Evolutionary conservation across 2,113 vertebrate species (phyloP).

Genomic region (Nerophis ophidion): DNA sequence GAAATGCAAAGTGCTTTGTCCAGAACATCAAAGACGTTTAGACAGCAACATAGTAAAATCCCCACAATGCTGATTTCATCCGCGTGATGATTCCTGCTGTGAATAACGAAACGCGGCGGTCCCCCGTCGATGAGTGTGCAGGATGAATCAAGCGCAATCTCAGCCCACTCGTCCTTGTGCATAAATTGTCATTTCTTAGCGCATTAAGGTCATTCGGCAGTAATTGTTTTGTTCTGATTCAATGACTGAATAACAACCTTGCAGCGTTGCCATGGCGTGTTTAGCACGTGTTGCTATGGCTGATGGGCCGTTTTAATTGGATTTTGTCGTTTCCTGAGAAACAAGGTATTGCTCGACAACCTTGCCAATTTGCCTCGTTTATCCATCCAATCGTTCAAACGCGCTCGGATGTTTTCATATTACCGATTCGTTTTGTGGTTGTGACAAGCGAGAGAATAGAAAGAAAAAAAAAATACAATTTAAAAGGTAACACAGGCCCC

Average conservation of each 20-base stretch:
- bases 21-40: slow-evolving; percentile 57
- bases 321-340: slow-evolving; percentile 59
- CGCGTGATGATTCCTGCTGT: slow-evolving; percentile 52
- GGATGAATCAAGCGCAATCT: slow-evolving; percentile 49
- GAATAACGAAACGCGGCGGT: slow-evolving; percentile 38
- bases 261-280: slow-evolving; percentile 49
- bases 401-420: slow-evolving; percentile 24
- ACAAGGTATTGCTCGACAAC: slow-evolving; percentile 61
- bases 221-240: slow-evolving; percentile 65
- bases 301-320: slow-evolving; percentile 58
- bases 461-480: slow-evolving; percentile 12
- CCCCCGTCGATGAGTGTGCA: slow-evolving; percentile 29
- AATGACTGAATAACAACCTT: slow-evolving; percentile 59
- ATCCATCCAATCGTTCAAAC: slow-evolving; percentile 18
- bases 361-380: slow-evolving; percentile 29
- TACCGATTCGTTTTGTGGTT: slow-evolving; percentile 23
- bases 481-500: slow-evolving; percentile 9
- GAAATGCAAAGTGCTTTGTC: slow-evolving; percentile 71
- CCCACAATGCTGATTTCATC: slow-evolving; percentile 54
- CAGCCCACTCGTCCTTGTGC: slow-evolving; percentile 45
- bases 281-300: slow-evolving; percentile 65
- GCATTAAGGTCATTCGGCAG: slow-evolving; percentile 62
- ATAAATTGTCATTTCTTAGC: slow-evolving; percentile 60
- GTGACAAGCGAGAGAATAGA: slow-evolving; percentile 14
- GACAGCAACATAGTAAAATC: slow-evolving; percentile 54